A percentile compares a stretch with the other conserved stretches of the same genome.
Conservation (phyloP, 2,113 vertebrate genomes). For the Pseudorhombus dupliciocellatus region DNA sequence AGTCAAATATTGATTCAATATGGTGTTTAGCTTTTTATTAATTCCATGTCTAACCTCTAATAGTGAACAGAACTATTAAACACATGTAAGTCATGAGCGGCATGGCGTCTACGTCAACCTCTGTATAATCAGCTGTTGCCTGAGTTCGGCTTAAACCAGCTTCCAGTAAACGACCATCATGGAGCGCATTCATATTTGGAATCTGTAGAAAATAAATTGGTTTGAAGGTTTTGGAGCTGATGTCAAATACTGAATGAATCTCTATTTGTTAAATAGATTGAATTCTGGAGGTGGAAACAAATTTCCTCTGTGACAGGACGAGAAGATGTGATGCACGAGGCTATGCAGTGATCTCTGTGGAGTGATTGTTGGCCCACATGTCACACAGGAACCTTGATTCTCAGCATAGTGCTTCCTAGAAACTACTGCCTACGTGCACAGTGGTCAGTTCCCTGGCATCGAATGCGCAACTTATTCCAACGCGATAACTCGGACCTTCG, state of each 20-base stretch:
- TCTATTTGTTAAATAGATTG: background rate
- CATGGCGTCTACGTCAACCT: background rate
- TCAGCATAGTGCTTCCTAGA: conserved; percentile 37
- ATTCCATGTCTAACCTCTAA: background rate
- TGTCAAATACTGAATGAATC: no score
- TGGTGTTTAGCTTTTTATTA: background rate
- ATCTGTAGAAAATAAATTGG: no score
- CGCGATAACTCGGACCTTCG: background rate
- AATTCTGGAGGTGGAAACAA: background rate
- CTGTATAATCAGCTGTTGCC: no score
- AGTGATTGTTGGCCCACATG: conserved; percentile 10
- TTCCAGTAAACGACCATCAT: no score
- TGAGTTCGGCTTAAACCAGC: no score
- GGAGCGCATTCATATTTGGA: no score
- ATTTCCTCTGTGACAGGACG: no score
- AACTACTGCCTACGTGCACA: conserved; percentile 9
- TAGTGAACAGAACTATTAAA: background rate
- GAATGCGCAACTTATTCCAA: background rate
- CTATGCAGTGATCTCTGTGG: background rate
- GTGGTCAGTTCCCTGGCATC: conserved; percentile 6
- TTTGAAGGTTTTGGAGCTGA: no score
- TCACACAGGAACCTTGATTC: conserved; percentile 45
- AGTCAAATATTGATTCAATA: conserved; percentile 6
- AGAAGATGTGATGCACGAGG: background rate
- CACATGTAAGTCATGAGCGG: background rate